Conservation (phyloP, 2,797 vertebrate species). For the Cichlasoma orientale region DNA sequence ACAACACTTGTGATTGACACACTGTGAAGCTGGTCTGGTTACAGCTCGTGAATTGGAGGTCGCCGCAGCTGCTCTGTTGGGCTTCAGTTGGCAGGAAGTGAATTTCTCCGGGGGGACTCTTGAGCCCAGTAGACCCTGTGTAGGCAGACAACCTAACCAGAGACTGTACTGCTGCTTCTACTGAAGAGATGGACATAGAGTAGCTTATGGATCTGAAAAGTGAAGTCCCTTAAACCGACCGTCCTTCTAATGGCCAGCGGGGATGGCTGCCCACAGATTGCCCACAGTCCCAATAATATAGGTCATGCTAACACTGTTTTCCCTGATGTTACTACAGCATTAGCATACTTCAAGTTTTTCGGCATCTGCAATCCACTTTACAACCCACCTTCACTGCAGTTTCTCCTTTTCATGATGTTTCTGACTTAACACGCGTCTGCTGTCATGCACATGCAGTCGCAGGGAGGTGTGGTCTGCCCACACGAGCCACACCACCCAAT, state of each 20-base stretch:
- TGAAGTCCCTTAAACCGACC: not conserved
- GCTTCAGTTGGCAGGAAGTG: not conserved
- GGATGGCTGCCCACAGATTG: too few relatives aligned
- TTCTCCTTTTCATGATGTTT: not conserved
- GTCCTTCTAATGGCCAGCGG: not conserved
- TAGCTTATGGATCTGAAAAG: not conserved
- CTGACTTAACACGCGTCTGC: not conserved
- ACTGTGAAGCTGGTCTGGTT: not conserved
- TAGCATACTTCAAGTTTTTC: not conserved
- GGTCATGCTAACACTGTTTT: not conserved
- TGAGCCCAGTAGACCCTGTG: not conserved
- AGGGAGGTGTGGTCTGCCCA: too few relatives aligned
- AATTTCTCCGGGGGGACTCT: not conserved
- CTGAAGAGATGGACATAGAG: not conserved
- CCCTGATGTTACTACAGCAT: not conserved
- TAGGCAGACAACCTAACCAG: not conserved
- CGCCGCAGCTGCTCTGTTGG: not conserved
- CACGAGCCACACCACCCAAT: not conserved
- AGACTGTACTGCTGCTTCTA: not conserved
- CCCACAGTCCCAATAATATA: not conserved
- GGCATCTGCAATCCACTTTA: not conserved
- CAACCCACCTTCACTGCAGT: not conserved
- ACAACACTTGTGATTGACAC: not conserved
- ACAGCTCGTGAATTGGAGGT: not conserved
- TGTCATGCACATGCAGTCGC: not conserved